A percentile compares a stretch with the other conserved stretches of the same genome.
Evolutionary conservation across 1,140 invertebrate genomes (phyloP).

Genomic region (Limonius californicus): DNA sequence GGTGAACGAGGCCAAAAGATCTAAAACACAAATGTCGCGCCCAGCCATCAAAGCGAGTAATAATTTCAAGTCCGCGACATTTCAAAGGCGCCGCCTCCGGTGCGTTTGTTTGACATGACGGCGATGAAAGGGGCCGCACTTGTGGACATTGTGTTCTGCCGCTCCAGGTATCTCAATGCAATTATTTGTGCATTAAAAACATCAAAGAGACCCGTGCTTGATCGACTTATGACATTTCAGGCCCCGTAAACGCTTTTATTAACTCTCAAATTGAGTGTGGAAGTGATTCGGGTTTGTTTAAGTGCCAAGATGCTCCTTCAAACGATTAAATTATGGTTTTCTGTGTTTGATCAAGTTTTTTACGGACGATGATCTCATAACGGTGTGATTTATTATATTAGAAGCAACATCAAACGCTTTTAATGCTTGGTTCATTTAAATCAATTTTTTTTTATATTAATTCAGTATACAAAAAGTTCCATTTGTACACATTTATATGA

Average conservation of each 20-base stretch:
- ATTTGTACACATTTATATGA: too few species aligned
- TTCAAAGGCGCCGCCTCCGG: slow-evolving; percentile 1
- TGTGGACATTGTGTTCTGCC: slow-evolving; percentile 8
- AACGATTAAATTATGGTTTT: too few species aligned
- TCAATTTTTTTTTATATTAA: too few species aligned
- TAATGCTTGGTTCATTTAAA: too few species aligned
- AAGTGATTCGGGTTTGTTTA: too few species aligned
- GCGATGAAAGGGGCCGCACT: background rate
- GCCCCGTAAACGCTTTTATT: slow-evolving; percentile 1
- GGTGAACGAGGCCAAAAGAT: background rate
- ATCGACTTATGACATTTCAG: slow-evolving; percentile 1
- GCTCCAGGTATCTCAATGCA: slow-evolving; percentile 13
- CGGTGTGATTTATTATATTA: too few species aligned
- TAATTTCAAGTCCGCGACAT: slow-evolving; percentile 7
- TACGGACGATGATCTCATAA: too few species aligned
- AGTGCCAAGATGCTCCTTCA: too few species aligned
- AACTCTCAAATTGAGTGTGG: background rate
- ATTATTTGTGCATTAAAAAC: slow-evolving; percentile 11
- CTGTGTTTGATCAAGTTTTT: too few species aligned
- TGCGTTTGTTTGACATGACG: slow-evolving; percentile 6
- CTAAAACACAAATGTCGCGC: slow-evolving; percentile 3
- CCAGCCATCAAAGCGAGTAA: slow-evolving; percentile 9
- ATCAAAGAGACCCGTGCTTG: slow-evolving; percentile 2
- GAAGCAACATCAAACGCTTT: too few species aligned
- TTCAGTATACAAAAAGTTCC: too few species aligned